phyloP scores from a whole-genome alignment of 2,888 invertebrate species.

The Aelia acuminata region DNA sequence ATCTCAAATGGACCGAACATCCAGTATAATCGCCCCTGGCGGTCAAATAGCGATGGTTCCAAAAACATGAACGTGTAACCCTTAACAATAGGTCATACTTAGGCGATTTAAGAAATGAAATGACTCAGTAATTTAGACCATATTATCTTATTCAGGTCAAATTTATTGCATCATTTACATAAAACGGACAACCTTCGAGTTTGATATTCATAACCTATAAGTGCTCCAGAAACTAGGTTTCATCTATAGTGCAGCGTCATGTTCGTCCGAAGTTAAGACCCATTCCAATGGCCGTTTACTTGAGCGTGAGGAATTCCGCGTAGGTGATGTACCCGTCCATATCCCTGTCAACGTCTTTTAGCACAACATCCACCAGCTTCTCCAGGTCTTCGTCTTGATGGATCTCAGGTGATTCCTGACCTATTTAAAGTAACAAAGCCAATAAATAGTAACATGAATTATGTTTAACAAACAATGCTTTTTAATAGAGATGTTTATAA shows the following conservation, averaged over 20 bases:
- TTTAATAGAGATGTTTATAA: no score
- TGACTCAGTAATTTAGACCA: background rate
- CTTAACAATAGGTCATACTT: no score
- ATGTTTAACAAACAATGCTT: no score
- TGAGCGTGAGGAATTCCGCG: constrained; percentile 70
- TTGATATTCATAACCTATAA: background rate
- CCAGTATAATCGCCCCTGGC: no score
- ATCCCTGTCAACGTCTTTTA: constrained; percentile 78
- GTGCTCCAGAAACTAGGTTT: background rate
- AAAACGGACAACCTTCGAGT: background rate
- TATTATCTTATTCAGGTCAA: background rate
- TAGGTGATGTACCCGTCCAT: constrained; percentile 83
- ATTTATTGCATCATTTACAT: background rate
- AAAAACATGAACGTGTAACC: no score
- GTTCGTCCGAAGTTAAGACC: background rate
- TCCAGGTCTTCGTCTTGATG: constrained; percentile 74
- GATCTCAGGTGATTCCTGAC: constrained; percentile 69
- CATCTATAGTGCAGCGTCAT: background rate
- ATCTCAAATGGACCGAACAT: no score
- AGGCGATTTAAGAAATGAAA: background rate
- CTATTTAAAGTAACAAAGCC: constrained; percentile 19
- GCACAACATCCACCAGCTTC: constrained; percentile 75
- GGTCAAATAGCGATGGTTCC: no score
- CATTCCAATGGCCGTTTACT: background rate
- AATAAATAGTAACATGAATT: background rate